These are phyloP conservation scores for Megalops atlanticus DNA, from an alignment of 2,113 vertebrate species.

Conservation along the genomic window DNA sequence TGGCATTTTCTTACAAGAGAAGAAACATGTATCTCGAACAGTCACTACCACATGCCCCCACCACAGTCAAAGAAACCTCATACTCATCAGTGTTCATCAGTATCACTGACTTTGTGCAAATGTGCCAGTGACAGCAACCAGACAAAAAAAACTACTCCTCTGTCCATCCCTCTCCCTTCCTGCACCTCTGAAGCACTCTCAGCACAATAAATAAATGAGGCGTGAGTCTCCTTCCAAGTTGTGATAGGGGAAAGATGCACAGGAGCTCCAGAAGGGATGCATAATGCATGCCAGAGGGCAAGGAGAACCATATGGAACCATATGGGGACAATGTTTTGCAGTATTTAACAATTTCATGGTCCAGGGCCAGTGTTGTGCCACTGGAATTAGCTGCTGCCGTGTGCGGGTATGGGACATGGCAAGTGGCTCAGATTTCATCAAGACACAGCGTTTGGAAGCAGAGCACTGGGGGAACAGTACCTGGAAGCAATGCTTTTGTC, in stretches of 20 bases:
- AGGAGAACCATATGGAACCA: slow-evolving; percentile 13
- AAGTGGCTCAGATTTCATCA: slow-evolving; percentile 8
- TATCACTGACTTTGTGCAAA: background rate
- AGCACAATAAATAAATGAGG: background rate
- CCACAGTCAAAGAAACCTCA: background rate
- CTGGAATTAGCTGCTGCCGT: background rate
- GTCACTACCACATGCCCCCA: background rate
- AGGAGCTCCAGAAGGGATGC: background rate
- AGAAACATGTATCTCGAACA: too few relatives aligned
- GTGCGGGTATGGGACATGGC: background rate
- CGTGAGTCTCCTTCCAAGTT: background rate
- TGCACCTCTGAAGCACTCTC: background rate
- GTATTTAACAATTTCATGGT: slow-evolving; percentile 14
- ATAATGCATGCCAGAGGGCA: slow-evolving; percentile 13
- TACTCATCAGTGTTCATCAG: background rate
- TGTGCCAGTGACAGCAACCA: background rate
- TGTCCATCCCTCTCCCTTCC: background rate
- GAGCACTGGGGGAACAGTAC: background rate
- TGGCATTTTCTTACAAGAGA: background rate
- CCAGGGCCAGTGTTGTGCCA: background rate
- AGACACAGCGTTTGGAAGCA: background rate
- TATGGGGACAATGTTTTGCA: background rate
- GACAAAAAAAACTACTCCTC: background rate
- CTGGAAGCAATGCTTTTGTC: background rate
- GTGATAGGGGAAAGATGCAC: background rate